These are phyloP conservation scores for Otus sunia DNA, from an alignment of 2,113 vertebrate genomes.

Conservation along the genomic window DNA sequence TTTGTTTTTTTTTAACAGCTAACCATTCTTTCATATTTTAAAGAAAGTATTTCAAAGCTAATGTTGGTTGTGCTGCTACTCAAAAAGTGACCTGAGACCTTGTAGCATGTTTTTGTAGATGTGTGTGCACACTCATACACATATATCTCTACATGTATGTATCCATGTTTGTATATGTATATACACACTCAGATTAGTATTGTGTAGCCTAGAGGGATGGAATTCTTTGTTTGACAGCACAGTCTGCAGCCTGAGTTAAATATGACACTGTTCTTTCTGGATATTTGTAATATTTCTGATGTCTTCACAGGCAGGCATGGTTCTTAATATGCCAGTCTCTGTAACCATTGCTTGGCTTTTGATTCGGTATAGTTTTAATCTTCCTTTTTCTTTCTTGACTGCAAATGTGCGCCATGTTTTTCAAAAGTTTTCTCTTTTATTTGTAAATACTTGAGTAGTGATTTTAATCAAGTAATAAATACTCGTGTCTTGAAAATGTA, in stretches of 20 bases:
- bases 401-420: background rate
- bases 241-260: background rate
- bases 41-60: background rate
- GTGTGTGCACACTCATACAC: rapidly evolving
- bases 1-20: background rate
- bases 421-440: background rate
- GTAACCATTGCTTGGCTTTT: background rate
- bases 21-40: background rate
- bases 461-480: background rate
- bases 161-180: rapidly evolving
- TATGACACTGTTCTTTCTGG: background rate
- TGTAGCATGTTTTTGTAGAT: background rate
- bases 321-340: background rate
- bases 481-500: rapidly evolving
- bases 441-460: background rate
- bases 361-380: background rate
- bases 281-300: background rate
- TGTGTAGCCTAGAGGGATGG: background rate
- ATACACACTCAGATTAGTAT: background rate
- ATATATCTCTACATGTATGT: background rate
- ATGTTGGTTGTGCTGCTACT: background rate
- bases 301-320: background rate
- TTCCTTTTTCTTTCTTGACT: background rate
- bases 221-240: background rate
- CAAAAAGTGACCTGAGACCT: background rate